Percentiles rank a stretch among this genome's conserved stretches.
Conservation (phyloP, 2,113 vertebrate species). For the Chionomys nivalis region DNA sequence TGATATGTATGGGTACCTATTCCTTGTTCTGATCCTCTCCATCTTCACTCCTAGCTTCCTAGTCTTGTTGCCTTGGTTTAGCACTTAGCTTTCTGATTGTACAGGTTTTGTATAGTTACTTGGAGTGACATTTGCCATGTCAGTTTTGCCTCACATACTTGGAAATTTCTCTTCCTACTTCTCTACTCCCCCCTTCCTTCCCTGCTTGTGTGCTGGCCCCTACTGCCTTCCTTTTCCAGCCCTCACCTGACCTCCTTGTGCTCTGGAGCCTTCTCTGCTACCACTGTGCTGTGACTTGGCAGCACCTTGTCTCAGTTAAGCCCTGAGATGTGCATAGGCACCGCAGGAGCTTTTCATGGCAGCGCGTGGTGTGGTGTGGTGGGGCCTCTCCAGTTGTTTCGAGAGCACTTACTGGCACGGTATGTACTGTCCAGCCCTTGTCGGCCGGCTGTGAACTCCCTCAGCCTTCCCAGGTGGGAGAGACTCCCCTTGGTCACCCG, state of each 20-base stretch:
- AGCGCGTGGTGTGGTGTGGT: constrained; percentile 54
- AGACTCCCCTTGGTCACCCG: constrained; percentile 58
- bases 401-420: constrained; percentile 66
- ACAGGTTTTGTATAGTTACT: not conserved
- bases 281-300: not conserved
- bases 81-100: constrained; percentile 31
- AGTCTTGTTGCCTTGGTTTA: not conserved
- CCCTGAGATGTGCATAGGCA: constrained; percentile 14
- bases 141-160: not conserved
- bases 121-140: not conserved
- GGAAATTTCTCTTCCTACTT: not conserved
- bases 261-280: not conserved
- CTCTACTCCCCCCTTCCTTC: not conserved
- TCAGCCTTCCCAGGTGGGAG: constrained; percentile 47
- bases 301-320: constrained; percentile 22
- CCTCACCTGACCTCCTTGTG: not conserved
- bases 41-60: not conserved
- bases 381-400: constrained; percentile 59
- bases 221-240: not conserved
- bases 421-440: not conserved
- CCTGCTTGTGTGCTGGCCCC: not conserved
- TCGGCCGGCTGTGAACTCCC: constrained; percentile 47
- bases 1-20: not conserved
- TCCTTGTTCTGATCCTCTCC: constrained; percentile 25
- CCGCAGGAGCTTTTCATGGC: constrained; percentile 60